phyloP scores from a whole-genome alignment of 2,113 vertebrate species.

The Tupaia tana region DNA sequence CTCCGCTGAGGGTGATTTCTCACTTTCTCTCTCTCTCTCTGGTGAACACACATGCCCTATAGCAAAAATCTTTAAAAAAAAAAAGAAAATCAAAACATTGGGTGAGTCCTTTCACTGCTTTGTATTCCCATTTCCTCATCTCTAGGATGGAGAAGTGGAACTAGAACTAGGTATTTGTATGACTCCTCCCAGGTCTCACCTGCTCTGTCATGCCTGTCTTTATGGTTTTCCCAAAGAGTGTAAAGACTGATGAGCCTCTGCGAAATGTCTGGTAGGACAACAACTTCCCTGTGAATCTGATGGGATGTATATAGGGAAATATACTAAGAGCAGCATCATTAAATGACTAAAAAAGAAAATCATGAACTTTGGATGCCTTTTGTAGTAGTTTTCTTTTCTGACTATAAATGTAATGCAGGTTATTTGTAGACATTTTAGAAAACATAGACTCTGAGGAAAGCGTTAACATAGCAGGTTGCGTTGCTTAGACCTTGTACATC shows the following conservation, averaged over 20 bases:
- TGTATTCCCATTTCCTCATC: background rate
- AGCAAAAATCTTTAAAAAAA: background rate
- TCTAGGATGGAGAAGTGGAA: background rate
- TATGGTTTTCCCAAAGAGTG: background rate
- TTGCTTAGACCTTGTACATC: background rate
- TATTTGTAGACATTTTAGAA: slow-evolving; percentile 33
- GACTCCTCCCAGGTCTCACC: background rate
- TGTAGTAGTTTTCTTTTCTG: background rate
- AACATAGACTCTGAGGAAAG: slow-evolving; percentile 17
- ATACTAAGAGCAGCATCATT: background rate
- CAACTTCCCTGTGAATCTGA: background rate
- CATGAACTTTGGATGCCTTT: background rate
- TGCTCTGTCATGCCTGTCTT: background rate
- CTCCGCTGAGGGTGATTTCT: no score
- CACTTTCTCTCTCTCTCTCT: no score
- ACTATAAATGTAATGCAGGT: background rate
- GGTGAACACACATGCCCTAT: no score
- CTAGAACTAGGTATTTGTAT: background rate
- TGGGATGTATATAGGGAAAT: background rate
- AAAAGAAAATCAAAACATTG: background rate
- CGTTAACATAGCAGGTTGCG: background rate
- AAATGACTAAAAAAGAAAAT: slow-evolving; percentile 36
- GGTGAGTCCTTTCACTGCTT: background rate
- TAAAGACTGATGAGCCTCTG: background rate
- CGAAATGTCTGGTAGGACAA: background rate